Evolutionary conservation across 2,113 vertebrate genomes (phyloP).

Genomic region (Neodon shergylaensis): DNA sequence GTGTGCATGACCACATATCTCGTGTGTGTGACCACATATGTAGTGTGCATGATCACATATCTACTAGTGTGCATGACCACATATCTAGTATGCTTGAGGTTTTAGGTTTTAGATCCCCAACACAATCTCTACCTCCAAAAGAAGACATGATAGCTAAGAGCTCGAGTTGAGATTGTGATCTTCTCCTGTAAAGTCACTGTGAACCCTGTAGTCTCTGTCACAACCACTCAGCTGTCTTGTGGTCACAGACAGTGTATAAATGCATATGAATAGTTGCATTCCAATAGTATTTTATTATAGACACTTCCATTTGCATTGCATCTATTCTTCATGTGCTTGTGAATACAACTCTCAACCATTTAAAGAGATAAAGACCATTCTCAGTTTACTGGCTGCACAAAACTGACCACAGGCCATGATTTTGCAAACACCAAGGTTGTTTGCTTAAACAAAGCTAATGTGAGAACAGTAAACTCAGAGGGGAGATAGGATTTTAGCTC

Average conservation of each 20-base stretch:
- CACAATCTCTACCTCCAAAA: not conserved
- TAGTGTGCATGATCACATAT: no score
- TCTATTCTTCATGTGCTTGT: not conserved
- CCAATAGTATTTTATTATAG: conserved; percentile 24
- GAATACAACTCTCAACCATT: not conserved
- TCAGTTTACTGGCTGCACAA: not conserved
- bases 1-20: no score
- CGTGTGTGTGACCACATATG: no score
- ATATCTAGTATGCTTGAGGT: not conserved
- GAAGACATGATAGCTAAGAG: not conserved
- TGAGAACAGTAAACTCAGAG: not conserved
- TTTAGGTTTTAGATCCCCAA: not conserved
- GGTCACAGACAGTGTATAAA: not conserved
- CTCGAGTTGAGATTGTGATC: not conserved
- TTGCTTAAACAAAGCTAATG: conserved; percentile 5
- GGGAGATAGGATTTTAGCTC: not conserved
- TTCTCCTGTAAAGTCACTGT: not conserved
- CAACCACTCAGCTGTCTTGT: not conserved
- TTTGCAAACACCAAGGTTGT: not conserved
- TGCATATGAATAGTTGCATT: not conserved
- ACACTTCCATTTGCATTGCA: not conserved
- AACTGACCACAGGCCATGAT: not conserved
- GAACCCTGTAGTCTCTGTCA: not conserved
- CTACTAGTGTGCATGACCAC: no score
- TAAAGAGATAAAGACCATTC: not conserved